phyloP scores from a whole-genome alignment of 2,113 vertebrate genomes.

The Hemichromis elongatus region DNA sequence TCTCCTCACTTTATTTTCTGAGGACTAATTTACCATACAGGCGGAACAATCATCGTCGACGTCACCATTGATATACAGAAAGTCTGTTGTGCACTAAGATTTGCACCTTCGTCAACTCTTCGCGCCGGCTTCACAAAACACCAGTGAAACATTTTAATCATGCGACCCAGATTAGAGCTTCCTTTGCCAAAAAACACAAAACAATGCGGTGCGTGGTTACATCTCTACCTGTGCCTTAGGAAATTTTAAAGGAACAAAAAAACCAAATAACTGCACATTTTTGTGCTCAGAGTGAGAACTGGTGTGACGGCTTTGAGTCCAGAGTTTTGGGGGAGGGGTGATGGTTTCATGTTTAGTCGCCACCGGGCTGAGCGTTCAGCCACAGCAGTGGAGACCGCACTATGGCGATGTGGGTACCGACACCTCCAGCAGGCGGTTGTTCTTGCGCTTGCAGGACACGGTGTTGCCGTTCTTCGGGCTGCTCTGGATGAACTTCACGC shows the following conservation, averaged over 20 bases:
- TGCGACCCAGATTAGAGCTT: slow-evolving; percentile 26
- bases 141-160: neutral
- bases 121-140: neutral
- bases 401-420: slow-evolving; percentile 80
- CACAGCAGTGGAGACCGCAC: neutral
- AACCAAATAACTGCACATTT: slow-evolving; percentile 77
- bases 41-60: slow-evolving; percentile 17
- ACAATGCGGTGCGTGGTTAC: neutral
- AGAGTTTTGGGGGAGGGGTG: neutral
- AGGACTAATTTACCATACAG: slow-evolving; percentile 14
- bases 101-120: neutral
- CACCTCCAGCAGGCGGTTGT: slow-evolving; percentile 96
- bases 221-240: slow-evolving; percentile 28
- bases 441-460: slow-evolving; percentile 93
- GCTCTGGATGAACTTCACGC: slow-evolving; percentile 93
- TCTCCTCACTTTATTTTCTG: neutral
- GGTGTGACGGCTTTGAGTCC: neutral
- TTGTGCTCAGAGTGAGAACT: slow-evolving; percentile 39
- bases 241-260: slow-evolving; percentile 51
- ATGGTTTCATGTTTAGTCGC: slow-evolving; percentile 31
- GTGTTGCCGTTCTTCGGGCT: slow-evolving; percentile 86
- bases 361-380: slow-evolving; percentile 32
- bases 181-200: slow-evolving; percentile 27
- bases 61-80: neutral
- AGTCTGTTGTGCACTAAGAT: neutral